Evolutionary conservation across 1,140 invertebrate genomes (phyloP), one percentile per base, ranked within the genome.

Genomic region (Hylyphantes graminicola): DNA sequence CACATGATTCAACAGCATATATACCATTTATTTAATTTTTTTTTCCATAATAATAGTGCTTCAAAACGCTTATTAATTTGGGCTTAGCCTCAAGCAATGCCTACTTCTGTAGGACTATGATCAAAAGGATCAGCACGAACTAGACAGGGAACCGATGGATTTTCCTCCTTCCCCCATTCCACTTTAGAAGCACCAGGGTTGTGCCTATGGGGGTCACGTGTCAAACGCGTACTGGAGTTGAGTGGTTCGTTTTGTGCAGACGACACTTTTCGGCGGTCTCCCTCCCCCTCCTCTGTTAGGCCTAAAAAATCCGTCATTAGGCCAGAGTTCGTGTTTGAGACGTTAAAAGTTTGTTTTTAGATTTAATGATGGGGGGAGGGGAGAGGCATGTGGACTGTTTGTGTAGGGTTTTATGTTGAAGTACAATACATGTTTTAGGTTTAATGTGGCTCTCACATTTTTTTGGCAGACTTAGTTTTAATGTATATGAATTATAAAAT

Each of bases 121-220:
- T 78, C 76, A 78, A 78, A 67, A 61, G 53, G 76, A 78, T 78
- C 76, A 67, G 63, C 76, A 78, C 50, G 76, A 54, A 17, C 51
- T 50, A 78, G 7, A 21, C 76, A 67, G 63, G 76, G 63, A 63
- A 64, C 50, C 19, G 67, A 67, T 54, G 63, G 67, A 19, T 48
- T 8, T 48, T 63, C 17, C 63, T 51, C 51, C 17, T 13, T 0
- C 11, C n/a, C 35, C 21, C 63, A 61, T 59, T 59, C 73, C 61
- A 59, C 76, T 67, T n/a, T 35, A 35, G 63, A 50, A 64, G 50
- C 76, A 78, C 76, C 67, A 67, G 51, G 63, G 35, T 53, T 12
- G 50, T 12, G 50, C 10, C 61, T 7, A 63, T 64, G 59, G 55
- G 74, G 74, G 74, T n/a, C 74, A 64, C 74, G 59, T 64, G 74